A percentile compares a stretch with the other conserved stretches of the same genome.
phyloP scores from a whole-genome alignment of 2,797 vertebrate species.

The Cryptoblepharus egeriae region DNA sequence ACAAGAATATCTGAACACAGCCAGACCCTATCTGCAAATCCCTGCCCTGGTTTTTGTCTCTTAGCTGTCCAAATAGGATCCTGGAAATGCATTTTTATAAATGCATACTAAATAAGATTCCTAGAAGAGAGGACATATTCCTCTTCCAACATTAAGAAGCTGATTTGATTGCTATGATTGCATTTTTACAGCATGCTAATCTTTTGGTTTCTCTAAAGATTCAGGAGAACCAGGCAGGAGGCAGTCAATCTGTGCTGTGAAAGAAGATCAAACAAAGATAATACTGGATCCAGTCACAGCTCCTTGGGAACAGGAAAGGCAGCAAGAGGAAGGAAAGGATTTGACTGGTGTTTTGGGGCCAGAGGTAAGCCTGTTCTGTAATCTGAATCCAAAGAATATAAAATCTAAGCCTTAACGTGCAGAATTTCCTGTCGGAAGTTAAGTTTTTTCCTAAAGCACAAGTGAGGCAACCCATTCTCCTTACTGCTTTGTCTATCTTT shows the following conservation, averaged over 20 bases:
- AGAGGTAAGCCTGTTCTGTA: not conserved
- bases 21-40: not conserved
- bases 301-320: not conserved
- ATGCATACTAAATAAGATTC: not conserved
- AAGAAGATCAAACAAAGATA: not conserved
- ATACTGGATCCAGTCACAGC: not conserved
- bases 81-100: not conserved
- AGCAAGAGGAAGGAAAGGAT: not conserved
- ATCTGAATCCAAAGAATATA: not conserved
- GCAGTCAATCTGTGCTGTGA: not conserved
- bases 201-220: not conserved
- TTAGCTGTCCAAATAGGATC: not conserved
- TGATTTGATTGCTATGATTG: not conserved
- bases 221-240: not conserved
- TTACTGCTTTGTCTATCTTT: conserved; percentile 30
- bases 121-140: not conserved
- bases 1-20: not conserved
- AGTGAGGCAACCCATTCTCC: not conserved
- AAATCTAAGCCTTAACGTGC: not conserved
- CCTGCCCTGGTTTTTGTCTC: too few species aligned
- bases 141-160: not conserved
- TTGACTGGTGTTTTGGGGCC: not conserved
- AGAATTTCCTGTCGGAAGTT: not conserved
- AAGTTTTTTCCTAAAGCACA: not conserved
- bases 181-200: not conserved